phyloP scores from a whole-genome alignment of 1,140 invertebrate species.

The Meloidogyne hapla region DNA sequence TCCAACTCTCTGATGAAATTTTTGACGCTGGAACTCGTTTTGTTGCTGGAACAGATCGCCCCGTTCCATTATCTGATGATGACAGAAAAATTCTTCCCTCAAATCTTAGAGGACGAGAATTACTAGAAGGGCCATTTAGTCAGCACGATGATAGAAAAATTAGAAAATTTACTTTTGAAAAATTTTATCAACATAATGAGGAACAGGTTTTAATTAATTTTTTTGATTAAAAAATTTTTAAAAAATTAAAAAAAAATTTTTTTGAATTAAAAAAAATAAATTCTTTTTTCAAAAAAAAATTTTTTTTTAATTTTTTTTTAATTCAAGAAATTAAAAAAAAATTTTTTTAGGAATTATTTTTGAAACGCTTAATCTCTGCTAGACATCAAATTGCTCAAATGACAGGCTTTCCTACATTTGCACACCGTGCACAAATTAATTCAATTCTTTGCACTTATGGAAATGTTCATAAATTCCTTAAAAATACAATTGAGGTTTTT shows the following conservation, averaged over 20 bases:
- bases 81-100: constrained; percentile 9
- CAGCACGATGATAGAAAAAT: constrained; percentile 11
- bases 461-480: constrained; percentile 50
- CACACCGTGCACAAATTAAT: constrained; percentile 57
- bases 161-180: constrained; percentile 23
- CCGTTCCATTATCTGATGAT: background rate
- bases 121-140: constrained; percentile 22
- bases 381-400: constrained; percentile 53
- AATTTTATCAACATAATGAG: constrained; percentile 38
- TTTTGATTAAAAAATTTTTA: background rate
- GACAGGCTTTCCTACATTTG: constrained; percentile 60
- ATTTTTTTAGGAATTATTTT: constrained; percentile 40
- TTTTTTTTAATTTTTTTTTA: constrained; percentile 5
- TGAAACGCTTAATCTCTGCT: constrained; percentile 39
- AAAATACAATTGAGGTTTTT: constrained; percentile 48
- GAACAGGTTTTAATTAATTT: constrained; percentile 31
- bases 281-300: too few relatives aligned
- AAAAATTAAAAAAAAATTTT: constrained; percentile 16
- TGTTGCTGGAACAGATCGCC: constrained; percentile 26
- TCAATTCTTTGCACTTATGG: constrained; percentile 55
- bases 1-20: constrained; percentile 46
- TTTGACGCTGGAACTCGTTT: constrained; percentile 45
- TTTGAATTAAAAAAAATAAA: too few relatives aligned
- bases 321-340: constrained; percentile 13
- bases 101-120: background rate